phyloP scores from a whole-genome alignment of 2,888 invertebrate genomes.

The Priocnemis perturbator region DNA sequence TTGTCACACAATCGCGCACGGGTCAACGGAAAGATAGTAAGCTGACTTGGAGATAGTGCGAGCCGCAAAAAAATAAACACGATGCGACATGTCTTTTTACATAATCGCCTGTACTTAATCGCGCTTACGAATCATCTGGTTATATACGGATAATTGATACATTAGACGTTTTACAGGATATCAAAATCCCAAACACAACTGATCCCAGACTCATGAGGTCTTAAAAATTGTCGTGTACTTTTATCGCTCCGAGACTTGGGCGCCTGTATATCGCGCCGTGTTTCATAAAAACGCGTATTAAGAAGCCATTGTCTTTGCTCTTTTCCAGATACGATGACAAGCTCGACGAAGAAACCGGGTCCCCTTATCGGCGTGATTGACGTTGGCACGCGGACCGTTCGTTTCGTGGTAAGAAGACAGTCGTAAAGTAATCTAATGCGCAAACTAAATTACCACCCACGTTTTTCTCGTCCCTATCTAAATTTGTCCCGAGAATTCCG shows the following conservation, averaged over 20 bases:
- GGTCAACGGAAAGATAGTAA: conserved; percentile 5
- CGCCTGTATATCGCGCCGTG: too few relatives aligned
- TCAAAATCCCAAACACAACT: too few relatives aligned
- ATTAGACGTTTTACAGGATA: too few relatives aligned
- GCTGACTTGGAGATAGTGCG: background rate
- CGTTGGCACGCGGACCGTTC: conserved; percentile 94
- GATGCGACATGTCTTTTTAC: too few relatives aligned
- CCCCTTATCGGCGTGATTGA: conserved; percentile 93
- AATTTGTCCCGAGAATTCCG: background rate
- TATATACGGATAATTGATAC: too few relatives aligned
- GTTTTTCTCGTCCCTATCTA: conserved; percentile 18
- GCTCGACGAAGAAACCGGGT: conserved; percentile 61
- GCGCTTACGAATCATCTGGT: too few relatives aligned
- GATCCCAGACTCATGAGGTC: too few relatives aligned
- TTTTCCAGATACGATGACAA: conserved; percentile 63
- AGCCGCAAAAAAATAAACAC: background rate
- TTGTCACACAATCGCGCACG: too few relatives aligned
- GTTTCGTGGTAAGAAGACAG: conserved; percentile 84
- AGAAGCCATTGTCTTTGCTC: conserved; percentile 9
- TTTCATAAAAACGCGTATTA: too few relatives aligned
- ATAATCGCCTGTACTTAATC: too few relatives aligned
- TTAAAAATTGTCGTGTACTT: too few relatives aligned
- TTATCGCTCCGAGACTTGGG: too few relatives aligned
- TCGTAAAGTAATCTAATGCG: background rate
- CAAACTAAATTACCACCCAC: background rate